Evolutionary conservation across 2,797 vertebrate species (phyloP), one percentile per base, ranked within the genome.

Genomic region (Champsocephalus gunnari): DNA sequence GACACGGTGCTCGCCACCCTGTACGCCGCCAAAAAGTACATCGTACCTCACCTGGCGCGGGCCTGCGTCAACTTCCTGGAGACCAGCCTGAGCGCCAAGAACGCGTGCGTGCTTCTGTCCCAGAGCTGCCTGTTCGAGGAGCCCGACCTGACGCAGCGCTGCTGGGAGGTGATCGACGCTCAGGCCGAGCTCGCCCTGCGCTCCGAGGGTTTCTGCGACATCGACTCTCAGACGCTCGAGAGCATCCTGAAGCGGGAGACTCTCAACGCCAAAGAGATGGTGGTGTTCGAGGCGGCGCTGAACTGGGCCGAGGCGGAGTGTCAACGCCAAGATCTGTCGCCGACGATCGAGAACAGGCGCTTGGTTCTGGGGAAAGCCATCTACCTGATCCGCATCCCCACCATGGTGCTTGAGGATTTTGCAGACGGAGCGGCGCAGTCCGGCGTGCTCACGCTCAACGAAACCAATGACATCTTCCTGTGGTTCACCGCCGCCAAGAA

Each of bases 41-140:
- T 99, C 0, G 98, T 99, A 49, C 98, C 98, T 78, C 98, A 99
- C 81, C 94, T 99, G 57, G 98, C 98, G 21, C 95, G 98, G 0
- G 98, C 98, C 74, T 99, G 98, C 0, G 98, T 99, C 65, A 96
- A 94, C 93, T 99, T 99, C 92, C 95, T 99, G 76, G 98, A 99
- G 93, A 99, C 98, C 1, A 99, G 98, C 68, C 93, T 99, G 75
- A 99, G 98, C 0, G 98, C 98, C 19, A 97, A 97, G 88, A 99
- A 99, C 0, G 98, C 98, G 58, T 99, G 98, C 0, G 98, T 99
- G 81, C 94, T 99, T 58, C 96, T 99, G 75, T 98, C 98, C 3
- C 98, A 99, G 94, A 99, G 98, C 94, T 98, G 98, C 91, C 89
- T 99, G 64, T 99, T 99, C 0, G 98, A 99, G 93, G 98, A 99